Evolutionary conservation across 2,797 vertebrate species (phyloP).

Genomic region (Chiroxiphia lanceolata): DNA sequence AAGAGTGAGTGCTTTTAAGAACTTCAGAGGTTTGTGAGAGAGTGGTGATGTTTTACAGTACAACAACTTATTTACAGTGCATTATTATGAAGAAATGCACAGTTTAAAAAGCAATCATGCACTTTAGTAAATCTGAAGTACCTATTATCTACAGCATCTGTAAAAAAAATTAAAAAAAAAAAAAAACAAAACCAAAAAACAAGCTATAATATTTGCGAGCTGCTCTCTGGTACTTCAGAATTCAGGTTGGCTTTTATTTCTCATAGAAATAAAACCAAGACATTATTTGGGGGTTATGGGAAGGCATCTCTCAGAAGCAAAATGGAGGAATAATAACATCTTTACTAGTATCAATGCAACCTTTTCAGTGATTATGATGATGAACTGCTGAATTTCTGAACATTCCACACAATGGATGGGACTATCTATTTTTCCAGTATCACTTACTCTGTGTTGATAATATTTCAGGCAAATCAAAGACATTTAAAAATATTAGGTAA

Average conservation of each 20-base stretch:
- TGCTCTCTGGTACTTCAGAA: not conserved
- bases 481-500: not conserved
- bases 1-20: conserved; percentile 77
- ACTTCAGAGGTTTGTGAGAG: conserved; percentile 68
- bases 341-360: not conserved
- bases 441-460: not conserved
- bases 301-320: not conserved
- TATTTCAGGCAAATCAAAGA: not conserved
- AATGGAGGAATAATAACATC: not conserved
- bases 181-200: not conserved
- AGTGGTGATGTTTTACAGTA: conserved; percentile 34
- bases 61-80: conserved; percentile 60
- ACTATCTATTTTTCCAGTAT: not conserved
- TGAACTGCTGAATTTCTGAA: not conserved
- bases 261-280: conserved; percentile 12
- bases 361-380: not conserved
- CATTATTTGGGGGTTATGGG: not conserved
- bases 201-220: conserved; percentile 20
- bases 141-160: conserved; percentile 42
- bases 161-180: not conserved
- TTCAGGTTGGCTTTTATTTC: conserved; percentile 4
- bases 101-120: conserved; percentile 65
- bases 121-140: conserved; percentile 53
- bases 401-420: not conserved
- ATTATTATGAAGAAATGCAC: conserved; percentile 66